Evolutionary conservation across 2,797 vertebrate species (phyloP).

Genomic region (Pelodytes ibericus): DNA sequence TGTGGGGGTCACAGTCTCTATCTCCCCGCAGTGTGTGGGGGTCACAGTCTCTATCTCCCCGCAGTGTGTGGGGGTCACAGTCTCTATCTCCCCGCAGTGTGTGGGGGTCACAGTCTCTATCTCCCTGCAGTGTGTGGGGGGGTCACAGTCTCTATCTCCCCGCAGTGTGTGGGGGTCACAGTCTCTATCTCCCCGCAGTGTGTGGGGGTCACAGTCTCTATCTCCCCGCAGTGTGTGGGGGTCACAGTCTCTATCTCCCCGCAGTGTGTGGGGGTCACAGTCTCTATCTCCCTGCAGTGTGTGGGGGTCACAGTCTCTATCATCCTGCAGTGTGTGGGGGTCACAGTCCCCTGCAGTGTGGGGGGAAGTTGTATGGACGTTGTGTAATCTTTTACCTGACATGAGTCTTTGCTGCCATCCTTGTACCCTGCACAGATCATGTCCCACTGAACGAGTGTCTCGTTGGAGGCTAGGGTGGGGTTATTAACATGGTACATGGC

Average conservation of each 20-base stretch:
- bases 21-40: not conserved
- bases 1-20: not conserved
- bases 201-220: too few relatives aligned
- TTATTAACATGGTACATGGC: slow-evolving; percentile 60
- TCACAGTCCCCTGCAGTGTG: not conserved
- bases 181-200: too few relatives aligned
- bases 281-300: too few relatives aligned
- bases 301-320: too few relatives aligned
- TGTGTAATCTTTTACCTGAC: slow-evolving; percentile 74
- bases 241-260: too few relatives aligned
- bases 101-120: too few relatives aligned
- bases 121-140: not conserved
- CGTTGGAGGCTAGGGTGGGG: slow-evolving; percentile 12
- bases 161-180: too few relatives aligned
- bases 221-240: too few relatives aligned
- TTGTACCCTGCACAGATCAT: slow-evolving; percentile 82
- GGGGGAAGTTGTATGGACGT: not conserved
- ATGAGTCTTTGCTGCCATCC: slow-evolving; percentile 76
- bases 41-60: not conserved
- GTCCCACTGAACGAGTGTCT: slow-evolving; percentile 60
- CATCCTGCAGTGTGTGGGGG: not conserved
- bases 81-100: not conserved
- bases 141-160: not conserved
- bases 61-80: not conserved
- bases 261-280: too few relatives aligned